These are phyloP conservation scores for Crepidodera aurea DNA, from an alignment of 2,888 invertebrate genomes.

Conservation along the genomic window DNA sequence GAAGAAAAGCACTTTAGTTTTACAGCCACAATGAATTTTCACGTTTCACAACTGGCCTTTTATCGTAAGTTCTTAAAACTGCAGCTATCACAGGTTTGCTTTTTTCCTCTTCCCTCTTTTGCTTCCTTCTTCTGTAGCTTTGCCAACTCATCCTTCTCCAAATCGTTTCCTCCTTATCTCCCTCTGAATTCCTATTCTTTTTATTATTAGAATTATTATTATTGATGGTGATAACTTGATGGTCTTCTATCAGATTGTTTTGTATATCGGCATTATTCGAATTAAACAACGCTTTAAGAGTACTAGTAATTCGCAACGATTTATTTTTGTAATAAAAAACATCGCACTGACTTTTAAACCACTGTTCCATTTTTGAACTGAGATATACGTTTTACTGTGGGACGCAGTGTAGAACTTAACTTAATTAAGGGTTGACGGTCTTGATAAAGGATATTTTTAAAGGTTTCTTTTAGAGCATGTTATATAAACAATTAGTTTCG, in stretches of 20 bases:
- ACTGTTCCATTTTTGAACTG: constrained; percentile 40
- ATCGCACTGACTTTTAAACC: constrained; percentile 47
- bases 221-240: constrained; percentile 9
- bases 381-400: neutral
- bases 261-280: constrained; percentile 27
- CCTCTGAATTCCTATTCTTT: constrained; percentile 8
- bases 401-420: neutral
- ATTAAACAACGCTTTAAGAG: constrained; percentile 42
- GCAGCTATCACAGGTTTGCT: constrained; percentile 49
- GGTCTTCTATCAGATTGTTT: constrained; percentile 37
- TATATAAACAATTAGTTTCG: constrained; percentile 20
- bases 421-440: constrained; percentile 9
- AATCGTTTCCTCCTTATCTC: constrained; percentile 37
- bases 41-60: constrained; percentile 30
- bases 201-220: constrained; percentile 14
- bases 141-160: constrained; percentile 49
- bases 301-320: constrained; percentile 37
- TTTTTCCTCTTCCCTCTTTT: constrained; percentile 46
- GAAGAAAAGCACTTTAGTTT: too few relatives aligned
- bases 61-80: constrained; percentile 53
- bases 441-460: constrained; percentile 17
- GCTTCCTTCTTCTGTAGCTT: constrained; percentile 45
- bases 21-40: constrained; percentile 31
- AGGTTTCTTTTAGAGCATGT: constrained; percentile 8
- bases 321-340: constrained; percentile 43